Evolutionary conservation across 2,113 vertebrate species (phyloP).

Genomic region (Pedetes capensis): DNA sequence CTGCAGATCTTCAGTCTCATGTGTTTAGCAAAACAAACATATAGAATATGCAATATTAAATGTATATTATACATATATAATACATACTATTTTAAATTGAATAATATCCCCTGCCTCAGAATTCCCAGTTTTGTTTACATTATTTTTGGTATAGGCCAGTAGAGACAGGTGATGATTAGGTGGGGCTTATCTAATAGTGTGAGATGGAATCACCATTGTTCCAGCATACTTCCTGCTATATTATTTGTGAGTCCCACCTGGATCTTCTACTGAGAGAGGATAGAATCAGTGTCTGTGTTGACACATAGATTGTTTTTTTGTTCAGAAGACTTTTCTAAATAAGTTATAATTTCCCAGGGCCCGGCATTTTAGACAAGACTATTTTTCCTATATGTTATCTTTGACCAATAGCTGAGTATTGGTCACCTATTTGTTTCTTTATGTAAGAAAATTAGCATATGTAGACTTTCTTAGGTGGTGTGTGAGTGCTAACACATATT

Average conservation of each 20-base stretch:
- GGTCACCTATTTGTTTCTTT: neutral
- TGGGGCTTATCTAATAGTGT: accelerated
- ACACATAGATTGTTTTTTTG: neutral
- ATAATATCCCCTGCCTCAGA: neutral
- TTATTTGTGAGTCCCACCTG: neutral
- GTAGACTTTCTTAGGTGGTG: neutral
- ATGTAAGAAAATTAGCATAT: neutral
- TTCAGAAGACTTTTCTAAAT: neutral
- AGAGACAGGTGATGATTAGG: neutral
- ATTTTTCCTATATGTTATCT: neutral
- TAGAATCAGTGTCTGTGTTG: too few relatives aligned
- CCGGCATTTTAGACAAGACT: neutral
- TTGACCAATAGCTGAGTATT: neutral
- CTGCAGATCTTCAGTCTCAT: neutral
- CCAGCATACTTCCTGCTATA: neutral
- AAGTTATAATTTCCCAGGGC: neutral
- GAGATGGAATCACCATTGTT: neutral
- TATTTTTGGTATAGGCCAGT: neutral
- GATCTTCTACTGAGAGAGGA: neutral
- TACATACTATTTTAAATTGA: neutral
- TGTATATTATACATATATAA: neutral
- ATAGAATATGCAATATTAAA: neutral
- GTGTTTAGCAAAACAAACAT: neutral
- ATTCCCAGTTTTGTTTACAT: neutral
- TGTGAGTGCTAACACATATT: neutral